Percentiles rank a stretch among this genome's conserved stretches.
Evolutionary conservation across 1,140 invertebrate genomes (phyloP).

Genomic region (Platyscapa corneri): DNA sequence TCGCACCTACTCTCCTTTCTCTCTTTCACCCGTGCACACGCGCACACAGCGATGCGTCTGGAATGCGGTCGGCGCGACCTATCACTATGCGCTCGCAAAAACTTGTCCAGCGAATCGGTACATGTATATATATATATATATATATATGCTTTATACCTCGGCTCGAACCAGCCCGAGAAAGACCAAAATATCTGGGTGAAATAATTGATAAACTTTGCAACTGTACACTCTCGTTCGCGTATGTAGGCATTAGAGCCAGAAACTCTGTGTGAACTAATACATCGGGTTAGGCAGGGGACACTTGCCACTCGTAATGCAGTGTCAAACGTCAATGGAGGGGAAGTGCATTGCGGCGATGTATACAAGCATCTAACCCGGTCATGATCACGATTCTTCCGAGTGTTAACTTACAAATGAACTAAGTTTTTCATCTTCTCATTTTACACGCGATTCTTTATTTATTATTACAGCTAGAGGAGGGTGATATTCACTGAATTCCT

Average conservation of each 20-base stretch:
- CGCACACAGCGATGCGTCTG: conserved; percentile 46
- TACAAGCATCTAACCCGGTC: background rate
- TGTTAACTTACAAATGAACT: conserved; percentile 10
- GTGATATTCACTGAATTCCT: background rate
- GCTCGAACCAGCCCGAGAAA: conserved; percentile 35
- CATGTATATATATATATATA: too few species aligned
- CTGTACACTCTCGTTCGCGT: background rate
- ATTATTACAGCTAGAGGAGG: background rate
- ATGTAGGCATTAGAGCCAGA: conserved; percentile 27
- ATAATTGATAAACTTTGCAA: background rate
- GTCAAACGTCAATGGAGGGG: background rate
- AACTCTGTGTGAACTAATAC: conserved; percentile 26
- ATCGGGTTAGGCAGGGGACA: background rate
- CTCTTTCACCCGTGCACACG: conserved; percentile 3
- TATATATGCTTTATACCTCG: too few species aligned
- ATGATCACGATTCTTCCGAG: conserved; percentile 20
- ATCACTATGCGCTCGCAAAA: background rate
- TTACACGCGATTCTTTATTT: background rate
- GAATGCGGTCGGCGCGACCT: conserved; percentile 58
- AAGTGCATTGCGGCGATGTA: background rate
- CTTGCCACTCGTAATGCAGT: background rate
- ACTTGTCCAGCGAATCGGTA: conserved; percentile 10
- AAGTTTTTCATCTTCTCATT: background rate
- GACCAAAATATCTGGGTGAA: background rate
- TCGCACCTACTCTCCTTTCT: conserved; percentile 54